Base-by-base conservation (phyloP, 2,113 vertebrate species). In the Monopterus albus region DNA sequence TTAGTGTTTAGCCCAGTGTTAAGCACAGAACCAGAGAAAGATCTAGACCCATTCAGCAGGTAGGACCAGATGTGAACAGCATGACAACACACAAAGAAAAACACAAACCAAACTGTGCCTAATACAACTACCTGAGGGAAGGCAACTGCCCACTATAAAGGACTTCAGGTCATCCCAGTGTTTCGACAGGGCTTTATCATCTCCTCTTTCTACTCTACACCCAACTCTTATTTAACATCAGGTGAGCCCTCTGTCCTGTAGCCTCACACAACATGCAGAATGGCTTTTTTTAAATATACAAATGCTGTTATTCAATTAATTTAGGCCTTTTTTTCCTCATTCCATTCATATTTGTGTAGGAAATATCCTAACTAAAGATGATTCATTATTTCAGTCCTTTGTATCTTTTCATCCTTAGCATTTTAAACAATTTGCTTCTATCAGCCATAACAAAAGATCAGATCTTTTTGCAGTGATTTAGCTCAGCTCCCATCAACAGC, bases 381-480 rank as follows among this genome's bases (percentile, higher is more conserved):
- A 25, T 47, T 61, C 11, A 25, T 31, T 5, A 31, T 20, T 31
- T 36, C 6, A 20, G 20, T 43, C 11, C 3, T n/a, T 11, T 11
- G 5, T 5, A 10, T 46, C 43, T n/a, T 23, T 4, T 11, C 18
- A 14, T 23, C 31, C 10, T 50, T 5, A 20, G 7, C 62, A 5
- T 49, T n/a, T 55, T 31, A 11, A 18, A 2, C 18, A n/a, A 29
- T 23, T 23, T 55, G 5, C 29, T 7, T 67, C 60, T 18, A 55
- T 64, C 42, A 59, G 47, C 57, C 39, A 38, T 51, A 26, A 23
- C 23, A 59, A 76, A 50, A 49, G 28, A 46, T 18, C 7, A 6
- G 8, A 53, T 68, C 40, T 67, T 56, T 43, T 39, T 39, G 47
- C 23, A 43, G 43, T 53, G 63, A 72, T 47, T 72, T 39, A 40